Percentiles rank a stretch among this genome's conserved stretches.
Conservation (phyloP, 2,797 vertebrate species). For the Vespertilio murinus region DNA sequence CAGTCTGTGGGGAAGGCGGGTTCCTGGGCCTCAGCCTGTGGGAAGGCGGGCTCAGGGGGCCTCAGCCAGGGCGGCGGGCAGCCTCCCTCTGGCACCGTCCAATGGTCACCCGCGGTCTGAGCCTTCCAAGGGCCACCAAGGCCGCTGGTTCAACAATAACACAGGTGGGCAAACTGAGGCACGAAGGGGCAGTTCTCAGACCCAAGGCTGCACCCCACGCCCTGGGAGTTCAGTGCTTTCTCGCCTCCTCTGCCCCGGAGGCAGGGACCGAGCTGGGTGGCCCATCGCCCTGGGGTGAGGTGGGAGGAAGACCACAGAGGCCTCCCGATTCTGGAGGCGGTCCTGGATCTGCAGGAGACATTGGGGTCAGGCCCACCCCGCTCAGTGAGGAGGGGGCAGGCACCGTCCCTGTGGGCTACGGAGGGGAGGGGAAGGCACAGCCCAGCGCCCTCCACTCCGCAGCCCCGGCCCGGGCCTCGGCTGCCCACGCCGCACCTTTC, state of each 20-base stretch:
- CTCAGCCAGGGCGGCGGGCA: accelerated
- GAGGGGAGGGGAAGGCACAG: accelerated
- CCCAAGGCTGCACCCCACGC: not conserved
- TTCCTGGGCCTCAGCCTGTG: no score
- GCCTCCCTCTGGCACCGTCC: not conserved
- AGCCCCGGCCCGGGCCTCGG: not conserved
- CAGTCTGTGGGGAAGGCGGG: not conserved
- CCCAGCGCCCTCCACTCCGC: not conserved
- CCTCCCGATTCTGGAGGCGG: not conserved
- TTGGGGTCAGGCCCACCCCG: not conserved
- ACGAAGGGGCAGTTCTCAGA: not conserved
- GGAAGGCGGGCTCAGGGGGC: not conserved
- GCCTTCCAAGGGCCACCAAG: not conserved
- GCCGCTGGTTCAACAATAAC: not conserved
- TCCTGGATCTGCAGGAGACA: not conserved
- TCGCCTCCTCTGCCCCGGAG: not conserved
- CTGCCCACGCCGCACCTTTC: not conserved
- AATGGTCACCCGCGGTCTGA: accelerated
- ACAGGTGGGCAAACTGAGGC: not conserved
- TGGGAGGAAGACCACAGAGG: not conserved
- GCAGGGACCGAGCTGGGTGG: not conserved
- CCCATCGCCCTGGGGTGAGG: not conserved
- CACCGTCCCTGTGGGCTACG: no score
- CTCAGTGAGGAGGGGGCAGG: accelerated
- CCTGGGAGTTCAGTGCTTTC: not conserved